These are phyloP conservation scores for Mactra quadrangularis DNA, from an alignment of 1,140 invertebrate species.

Conservation along the genomic window DNA sequence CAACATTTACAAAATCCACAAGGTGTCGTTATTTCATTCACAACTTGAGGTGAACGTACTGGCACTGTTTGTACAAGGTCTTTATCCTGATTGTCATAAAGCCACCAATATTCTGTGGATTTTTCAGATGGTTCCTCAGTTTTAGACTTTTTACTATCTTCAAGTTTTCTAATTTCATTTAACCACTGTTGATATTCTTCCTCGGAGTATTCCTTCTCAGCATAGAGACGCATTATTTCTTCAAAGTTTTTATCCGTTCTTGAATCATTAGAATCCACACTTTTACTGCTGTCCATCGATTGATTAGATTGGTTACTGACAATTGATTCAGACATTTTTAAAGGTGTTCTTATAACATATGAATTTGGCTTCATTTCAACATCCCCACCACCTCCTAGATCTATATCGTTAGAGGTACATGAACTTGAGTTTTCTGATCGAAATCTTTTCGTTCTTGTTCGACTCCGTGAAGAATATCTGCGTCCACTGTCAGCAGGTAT, in stretches of 20 bases:
- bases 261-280: background rate
- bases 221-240: slow-evolving; percentile 41
- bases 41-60: background rate
- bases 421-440: background rate
- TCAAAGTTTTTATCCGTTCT: slow-evolving; percentile 1
- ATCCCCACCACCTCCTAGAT: slow-evolving; percentile 18
- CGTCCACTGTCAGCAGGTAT: slow-evolving; percentile 18
- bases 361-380: background rate
- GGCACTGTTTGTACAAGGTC: slow-evolving; percentile 11
- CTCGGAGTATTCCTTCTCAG: slow-evolving; percentile 47
- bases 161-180: slow-evolving; percentile 17
- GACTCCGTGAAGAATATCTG: slow-evolving; percentile 29
- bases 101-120: slow-evolving; percentile 48
- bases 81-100: slow-evolving; percentile 13
- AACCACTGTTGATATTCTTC: slow-evolving; percentile 53
- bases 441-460: slow-evolving; percentile 10
- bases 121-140: background rate
- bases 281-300: background rate
- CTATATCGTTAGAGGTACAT: background rate
- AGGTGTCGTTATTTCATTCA: background rate
- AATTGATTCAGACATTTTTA: too few species aligned
- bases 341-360: slow-evolving; percentile 1
- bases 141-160: background rate
- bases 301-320: too few species aligned
- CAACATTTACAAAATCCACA: slow-evolving; percentile 61